Evolutionary conservation across 2,113 vertebrate genomes (phyloP).

Genomic region (Syrrhaptes paradoxus): DNA sequence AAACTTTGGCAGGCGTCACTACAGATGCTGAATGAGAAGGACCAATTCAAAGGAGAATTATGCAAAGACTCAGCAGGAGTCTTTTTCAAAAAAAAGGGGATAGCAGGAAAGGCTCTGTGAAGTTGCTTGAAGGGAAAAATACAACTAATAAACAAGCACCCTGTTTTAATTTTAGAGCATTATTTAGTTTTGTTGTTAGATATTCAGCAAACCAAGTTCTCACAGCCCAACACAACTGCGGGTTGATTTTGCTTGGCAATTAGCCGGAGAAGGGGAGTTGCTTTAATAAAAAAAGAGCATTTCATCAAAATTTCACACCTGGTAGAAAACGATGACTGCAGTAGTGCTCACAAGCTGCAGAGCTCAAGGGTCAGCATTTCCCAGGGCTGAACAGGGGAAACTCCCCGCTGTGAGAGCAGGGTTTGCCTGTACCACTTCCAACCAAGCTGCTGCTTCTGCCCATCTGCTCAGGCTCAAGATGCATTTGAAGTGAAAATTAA

Average conservation of each 20-base stretch:
- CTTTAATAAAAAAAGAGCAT: background rate
- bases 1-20: background rate
- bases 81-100: background rate
- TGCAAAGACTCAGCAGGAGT: no score
- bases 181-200: background rate
- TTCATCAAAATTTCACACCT: background rate
- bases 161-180: background rate
- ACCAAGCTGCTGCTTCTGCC: background rate
- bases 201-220: background rate
- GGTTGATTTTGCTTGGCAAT: background rate
- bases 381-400: background rate
- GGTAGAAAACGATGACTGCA: background rate
- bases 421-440: background rate
- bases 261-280: background rate
- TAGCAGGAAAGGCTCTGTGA: background rate
- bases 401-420: rapidly evolving
- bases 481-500: background rate
- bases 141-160: background rate
- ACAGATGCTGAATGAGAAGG: background rate
- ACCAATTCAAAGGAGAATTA: background rate
- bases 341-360: background rate
- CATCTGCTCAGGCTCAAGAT: background rate
- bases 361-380: background rate
- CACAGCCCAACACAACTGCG: rapidly evolving
- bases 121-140: background rate